Percentiles rank a stretch among this genome's conserved stretches.
Evolutionary conservation across 2,113 vertebrate species (phyloP).

Genomic region (cat (Felis catus)): DNA sequence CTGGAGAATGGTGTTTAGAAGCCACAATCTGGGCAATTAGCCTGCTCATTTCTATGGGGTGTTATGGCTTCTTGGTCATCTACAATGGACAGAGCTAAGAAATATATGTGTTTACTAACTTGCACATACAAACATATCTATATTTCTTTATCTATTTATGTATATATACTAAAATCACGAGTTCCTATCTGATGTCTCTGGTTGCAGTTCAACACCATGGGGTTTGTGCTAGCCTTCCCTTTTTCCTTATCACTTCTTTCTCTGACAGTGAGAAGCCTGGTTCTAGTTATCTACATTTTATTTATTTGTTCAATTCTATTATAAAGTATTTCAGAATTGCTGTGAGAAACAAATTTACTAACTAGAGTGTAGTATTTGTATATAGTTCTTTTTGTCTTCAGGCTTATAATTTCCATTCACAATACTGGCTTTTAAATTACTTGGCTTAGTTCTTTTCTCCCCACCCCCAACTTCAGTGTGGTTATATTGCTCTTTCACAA

Average conservation of each 20-base stretch:
- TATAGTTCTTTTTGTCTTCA: not conserved
- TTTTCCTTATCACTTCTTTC: conserved; percentile 4
- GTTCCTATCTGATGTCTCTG: not conserved
- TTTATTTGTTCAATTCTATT: not conserved
- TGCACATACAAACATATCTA: not conserved
- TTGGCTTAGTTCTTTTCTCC: not conserved
- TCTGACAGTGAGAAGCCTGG: not conserved
- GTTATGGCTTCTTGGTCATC: not conserved
- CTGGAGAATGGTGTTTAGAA: not conserved
- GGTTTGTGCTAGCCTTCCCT: not conserved
- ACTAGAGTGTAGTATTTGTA: not conserved
- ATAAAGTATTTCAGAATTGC: not conserved
- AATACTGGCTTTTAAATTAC: not conserved
- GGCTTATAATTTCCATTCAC: not conserved
- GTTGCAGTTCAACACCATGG: not conserved
- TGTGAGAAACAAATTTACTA: not conserved
- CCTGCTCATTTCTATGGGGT: not conserved
- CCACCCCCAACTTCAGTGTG: not conserved
- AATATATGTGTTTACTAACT: not conserved
- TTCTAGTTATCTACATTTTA: not conserved
- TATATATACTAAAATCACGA: not conserved
- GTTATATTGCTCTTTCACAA: not conserved
- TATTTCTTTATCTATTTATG: not conserved
- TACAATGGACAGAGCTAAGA: not conserved
- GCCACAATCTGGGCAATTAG: not conserved